These are phyloP conservation scores for Eristalis intricaria DNA, from an alignment of 2,888 invertebrate genomes.

Conservation along the genomic window DNA sequence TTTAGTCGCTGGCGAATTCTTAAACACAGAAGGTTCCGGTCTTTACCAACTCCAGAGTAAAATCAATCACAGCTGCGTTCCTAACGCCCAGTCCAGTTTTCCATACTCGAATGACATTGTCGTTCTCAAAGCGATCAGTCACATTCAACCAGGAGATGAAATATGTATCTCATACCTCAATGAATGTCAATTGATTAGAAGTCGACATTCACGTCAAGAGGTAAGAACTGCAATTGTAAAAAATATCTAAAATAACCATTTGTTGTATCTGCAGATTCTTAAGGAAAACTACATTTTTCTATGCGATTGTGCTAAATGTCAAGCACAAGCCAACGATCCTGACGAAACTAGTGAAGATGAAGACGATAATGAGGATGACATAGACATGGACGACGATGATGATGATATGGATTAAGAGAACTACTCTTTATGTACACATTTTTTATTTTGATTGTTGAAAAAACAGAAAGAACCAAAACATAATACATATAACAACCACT, in stretches of 20 bases:
- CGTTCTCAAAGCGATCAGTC: conserved; percentile 86
- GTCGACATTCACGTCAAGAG: conserved; percentile 93
- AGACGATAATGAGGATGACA: conserved; percentile 83
- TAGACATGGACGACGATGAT: conserved; percentile 79
- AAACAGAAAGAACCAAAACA: conserved; percentile 62
- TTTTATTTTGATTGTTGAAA: conserved; percentile 31
- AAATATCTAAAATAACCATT: conserved; percentile 69
- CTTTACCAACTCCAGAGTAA: conserved; percentile 93
- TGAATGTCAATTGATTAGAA: conserved; percentile 90
- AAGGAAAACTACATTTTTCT: conserved; percentile 91
- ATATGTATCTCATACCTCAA: conserved; percentile 95
- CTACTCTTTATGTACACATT: conserved; percentile 40
- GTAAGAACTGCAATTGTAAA: conserved; percentile 76
- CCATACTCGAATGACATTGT: conserved; percentile 90
- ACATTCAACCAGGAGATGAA: conserved; percentile 91
- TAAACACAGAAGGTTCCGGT: conserved; percentile 96
- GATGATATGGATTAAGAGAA: conserved; percentile 73
- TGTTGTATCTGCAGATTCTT: conserved; percentile 80
- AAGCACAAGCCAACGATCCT: conserved; percentile 87
- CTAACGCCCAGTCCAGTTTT: conserved; percentile 93
- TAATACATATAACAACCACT: conserved; percentile 14
- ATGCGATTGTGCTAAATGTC: conserved; percentile 92
- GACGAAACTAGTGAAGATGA: conserved; percentile 93
- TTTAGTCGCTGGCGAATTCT: conserved; percentile 84
- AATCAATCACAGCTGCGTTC: conserved; percentile 95